Evolutionary conservation across 2,113 vertebrate species (phyloP), one percentile per base, ranked within the genome.

Genomic region (Felis chaus): DNA sequence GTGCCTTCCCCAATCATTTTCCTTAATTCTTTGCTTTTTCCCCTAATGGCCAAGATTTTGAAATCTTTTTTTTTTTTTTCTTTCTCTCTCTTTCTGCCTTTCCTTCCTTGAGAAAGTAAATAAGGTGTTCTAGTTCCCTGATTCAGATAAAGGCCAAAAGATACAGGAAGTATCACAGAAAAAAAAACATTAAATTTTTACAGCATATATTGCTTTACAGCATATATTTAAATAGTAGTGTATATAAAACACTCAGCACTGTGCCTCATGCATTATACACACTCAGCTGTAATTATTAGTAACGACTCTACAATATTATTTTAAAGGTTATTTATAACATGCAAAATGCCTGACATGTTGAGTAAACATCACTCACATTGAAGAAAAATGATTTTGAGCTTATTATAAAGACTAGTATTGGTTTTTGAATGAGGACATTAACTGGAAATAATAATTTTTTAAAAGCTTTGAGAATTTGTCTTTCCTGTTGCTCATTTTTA

Each of bases 361-460:
- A 81, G 7, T 76, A 66, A 90, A 53, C 50, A 31, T 27, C 48
- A 66, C 27, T 6, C n/a, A 15, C 12, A 84, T 29, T 68, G 33
- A 95, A 88, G 81, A 92, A 85, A 97, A 85, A 53, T 93, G 7
- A 61, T 89, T 91, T 90, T 27, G 13, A 71, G 33, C 25, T 89
- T 66, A 84, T 25, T 87, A 27, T 74, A 55, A 95, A 73, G 4
- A 80, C 41, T 73, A 63, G 73, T 57, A 57, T 4, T 69, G 53
- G 53, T 10, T 96, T 96, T 80, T 81, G 15, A 76, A 73, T 86
- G 50, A 95, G 33, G 45, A 84, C 18, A 13, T 57, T 95, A 66
- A 61, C 66, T 94, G 53, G 13, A 82, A 86, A 69, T 73, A 63
- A 25, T 66, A 73, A 45, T 73, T 73, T 33, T 94, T 92, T 14